Conservation (phyloP, 2,113 vertebrate genomes). For the Damaliscus lunatus region DNA sequence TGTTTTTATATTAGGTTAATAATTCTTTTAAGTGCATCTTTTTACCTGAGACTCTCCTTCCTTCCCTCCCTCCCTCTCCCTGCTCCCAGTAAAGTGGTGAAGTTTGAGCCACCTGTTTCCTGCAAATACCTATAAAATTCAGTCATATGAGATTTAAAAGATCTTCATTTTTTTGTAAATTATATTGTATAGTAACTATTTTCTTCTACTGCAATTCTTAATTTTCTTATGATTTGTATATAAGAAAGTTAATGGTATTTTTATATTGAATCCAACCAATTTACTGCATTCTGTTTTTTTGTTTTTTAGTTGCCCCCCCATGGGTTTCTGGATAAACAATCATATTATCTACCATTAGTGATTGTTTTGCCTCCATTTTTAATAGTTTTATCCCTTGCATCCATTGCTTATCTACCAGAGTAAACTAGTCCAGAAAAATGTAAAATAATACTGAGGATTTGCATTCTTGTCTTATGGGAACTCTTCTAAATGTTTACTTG, state of each 20-base stretch:
- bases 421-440: background rate
- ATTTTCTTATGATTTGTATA: background rate
- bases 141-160: background rate
- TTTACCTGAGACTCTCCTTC: background rate
- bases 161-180: background rate
- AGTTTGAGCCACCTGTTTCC: background rate
- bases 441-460: background rate
- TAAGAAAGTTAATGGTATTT: background rate
- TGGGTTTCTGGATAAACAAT: background rate
- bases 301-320: background rate
- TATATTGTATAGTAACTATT: background rate
- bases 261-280: background rate
- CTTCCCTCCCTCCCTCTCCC: background rate
- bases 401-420: background rate
- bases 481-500: background rate
- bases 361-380: background rate
- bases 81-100: background rate
- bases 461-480: background rate
- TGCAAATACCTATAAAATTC: background rate
- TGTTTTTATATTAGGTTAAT: background rate
- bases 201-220: background rate
- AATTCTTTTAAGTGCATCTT: background rate
- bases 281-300: background rate
- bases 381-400: background rate
- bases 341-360: background rate